These are phyloP conservation scores for Xiphorhynchus erythropygius DNA, from an alignment of 2,797 vertebrate genomes.

Conservation along the genomic window DNA sequence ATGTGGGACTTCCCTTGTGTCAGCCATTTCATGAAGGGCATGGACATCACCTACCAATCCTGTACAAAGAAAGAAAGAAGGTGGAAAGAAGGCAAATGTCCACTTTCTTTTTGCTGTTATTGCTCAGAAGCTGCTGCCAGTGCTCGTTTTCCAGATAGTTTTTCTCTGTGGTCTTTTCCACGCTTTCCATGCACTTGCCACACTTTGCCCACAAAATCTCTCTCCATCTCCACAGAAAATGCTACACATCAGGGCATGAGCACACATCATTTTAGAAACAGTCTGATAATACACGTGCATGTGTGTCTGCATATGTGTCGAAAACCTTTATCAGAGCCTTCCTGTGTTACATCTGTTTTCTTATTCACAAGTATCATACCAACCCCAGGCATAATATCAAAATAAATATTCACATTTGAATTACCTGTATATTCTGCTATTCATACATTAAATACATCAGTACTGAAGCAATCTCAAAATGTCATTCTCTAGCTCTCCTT, in stretches of 20 bases:
- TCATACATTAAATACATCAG: not conserved
- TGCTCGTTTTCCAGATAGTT: not conserved
- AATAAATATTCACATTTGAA: not conserved
- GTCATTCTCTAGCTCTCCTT: not conserved
- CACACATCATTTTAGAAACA: not conserved
- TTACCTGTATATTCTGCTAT: not conserved
- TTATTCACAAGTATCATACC: not conserved
- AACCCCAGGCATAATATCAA: not conserved
- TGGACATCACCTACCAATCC: not conserved
- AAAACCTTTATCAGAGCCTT: not conserved
- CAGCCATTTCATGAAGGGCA: not conserved
- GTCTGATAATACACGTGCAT: not conserved
- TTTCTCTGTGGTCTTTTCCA: not conserved
- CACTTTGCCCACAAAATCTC: not conserved
- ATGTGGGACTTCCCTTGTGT: not conserved
- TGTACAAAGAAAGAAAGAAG: not conserved
- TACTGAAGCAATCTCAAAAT: not conserved
- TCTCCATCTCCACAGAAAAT: not conserved
- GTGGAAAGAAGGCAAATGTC: not conserved
- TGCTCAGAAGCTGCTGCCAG: not conserved
- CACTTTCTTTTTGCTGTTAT: not conserved
- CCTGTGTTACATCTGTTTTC: not conserved
- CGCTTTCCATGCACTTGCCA: not conserved
- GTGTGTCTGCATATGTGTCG: fast-evolving
- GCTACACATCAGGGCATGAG: not conserved